Conservation (phyloP, 2,797 vertebrate species). For the Characodon lateralis region DNA sequence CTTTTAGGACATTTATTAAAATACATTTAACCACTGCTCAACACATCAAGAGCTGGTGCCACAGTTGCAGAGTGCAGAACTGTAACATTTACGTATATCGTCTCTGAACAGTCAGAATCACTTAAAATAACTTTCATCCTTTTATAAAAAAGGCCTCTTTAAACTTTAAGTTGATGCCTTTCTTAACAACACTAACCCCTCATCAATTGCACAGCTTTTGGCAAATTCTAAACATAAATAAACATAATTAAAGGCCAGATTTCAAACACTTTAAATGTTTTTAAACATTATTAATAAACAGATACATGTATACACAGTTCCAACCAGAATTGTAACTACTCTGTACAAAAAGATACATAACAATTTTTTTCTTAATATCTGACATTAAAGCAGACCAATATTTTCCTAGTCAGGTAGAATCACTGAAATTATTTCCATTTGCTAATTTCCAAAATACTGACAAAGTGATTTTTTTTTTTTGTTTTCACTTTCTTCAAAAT, state of each 20-base stretch:
- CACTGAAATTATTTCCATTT: background rate
- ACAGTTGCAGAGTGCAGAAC: background rate
- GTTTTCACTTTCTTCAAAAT: background rate
- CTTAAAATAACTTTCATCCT: conserved; percentile 8
- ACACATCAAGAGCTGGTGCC: background rate
- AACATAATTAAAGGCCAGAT: conserved; percentile 4
- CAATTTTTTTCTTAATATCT: background rate
- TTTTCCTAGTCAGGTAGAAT: background rate
- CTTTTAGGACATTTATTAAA: conserved; percentile 11
- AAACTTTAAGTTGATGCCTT: conserved; percentile 8
- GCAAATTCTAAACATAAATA: background rate
- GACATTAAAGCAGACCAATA: background rate
- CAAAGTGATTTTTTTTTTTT: background rate
- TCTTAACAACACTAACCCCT: conserved; percentile 10
- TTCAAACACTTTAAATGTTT: background rate
- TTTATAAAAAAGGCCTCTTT: conserved; percentile 2
- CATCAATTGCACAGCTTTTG: background rate
- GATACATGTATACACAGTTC: background rate
- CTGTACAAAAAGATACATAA: background rate
- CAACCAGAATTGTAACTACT: background rate
- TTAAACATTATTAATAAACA: background rate
- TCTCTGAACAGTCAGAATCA: conserved; percentile 11
- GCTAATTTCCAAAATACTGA: background rate
- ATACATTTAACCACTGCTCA: background rate
- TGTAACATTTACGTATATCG: conserved; percentile 31